A percentile compares a stretch with the other conserved stretches of the same genome.
Conservation (phyloP, 2,797 vertebrate genomes). For the Coregonus sp. region DNA sequence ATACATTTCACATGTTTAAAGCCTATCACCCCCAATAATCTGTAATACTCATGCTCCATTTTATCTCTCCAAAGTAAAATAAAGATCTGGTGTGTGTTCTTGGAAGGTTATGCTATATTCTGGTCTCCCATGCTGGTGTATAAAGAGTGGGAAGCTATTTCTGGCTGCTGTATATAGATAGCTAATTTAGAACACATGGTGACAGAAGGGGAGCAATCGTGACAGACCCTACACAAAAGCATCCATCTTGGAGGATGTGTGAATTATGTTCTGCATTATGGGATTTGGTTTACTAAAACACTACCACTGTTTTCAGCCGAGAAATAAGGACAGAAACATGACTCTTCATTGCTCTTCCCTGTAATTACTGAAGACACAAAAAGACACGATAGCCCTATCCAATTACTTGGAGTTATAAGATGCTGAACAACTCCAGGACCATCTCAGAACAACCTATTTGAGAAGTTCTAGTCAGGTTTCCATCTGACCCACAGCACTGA, state of each 20-base stretch:
- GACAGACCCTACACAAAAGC: slow-evolving; percentile 8
- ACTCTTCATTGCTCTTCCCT: not conserved
- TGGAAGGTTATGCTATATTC: not conserved
- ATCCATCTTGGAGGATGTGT: slow-evolving; percentile 19
- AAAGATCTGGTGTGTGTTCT: not conserved
- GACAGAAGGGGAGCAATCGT: slow-evolving; percentile 12
- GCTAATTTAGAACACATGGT: slow-evolving; percentile 30
- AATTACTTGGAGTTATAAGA: no score
- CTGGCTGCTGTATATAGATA: slow-evolving; percentile 34
- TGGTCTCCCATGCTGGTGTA: not conserved
- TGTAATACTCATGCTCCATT: not conserved
- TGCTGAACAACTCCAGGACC: no score
- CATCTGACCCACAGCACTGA: no score
- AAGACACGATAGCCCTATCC: no score
- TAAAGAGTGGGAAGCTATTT: slow-evolving; percentile 23
- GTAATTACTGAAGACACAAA: not conserved
- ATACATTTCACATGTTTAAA: not conserved
- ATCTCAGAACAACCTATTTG: no score
- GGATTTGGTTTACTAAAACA: slow-evolving; percentile 26
- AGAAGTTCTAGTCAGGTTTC: no score
- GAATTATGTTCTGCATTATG: slow-evolving; percentile 22
- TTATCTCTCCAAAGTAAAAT: not conserved
- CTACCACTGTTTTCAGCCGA: not conserved
- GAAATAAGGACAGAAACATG: not conserved
- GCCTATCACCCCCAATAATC: not conserved